Base-by-base conservation (phyloP, 2,797 vertebrate genomes). In the Percopsis omiscomaycus region DNA sequence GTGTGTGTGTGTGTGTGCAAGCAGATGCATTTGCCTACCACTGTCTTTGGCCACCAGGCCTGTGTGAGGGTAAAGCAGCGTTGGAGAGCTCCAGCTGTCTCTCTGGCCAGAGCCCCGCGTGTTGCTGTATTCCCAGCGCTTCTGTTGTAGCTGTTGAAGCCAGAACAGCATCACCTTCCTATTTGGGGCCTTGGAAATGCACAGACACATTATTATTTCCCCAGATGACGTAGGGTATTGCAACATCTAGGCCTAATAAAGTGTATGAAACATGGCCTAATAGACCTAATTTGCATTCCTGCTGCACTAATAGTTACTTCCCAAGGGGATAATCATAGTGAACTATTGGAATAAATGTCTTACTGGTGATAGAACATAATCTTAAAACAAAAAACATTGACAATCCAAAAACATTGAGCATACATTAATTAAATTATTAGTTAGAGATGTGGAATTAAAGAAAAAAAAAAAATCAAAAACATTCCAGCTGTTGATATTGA, bases 101-200 rank as follows among this genome's bases (percentile, higher is more conserved):
- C 95, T 88, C 59, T 93, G 91, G 0, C 91, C 91, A 0, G 83
- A 82, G 0, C 93, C 92, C 0, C 92, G 85, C 1, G 86, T 91
- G 82, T 93, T 98, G 78, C 95, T 96, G 71, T 94, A 96, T 47
- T 99, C 98, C 97, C 97, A 99, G 5, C 98, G 92, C 69, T 96
- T 98, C 91, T 99, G 97, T 70, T 99, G 97, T 37, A 99, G 88
- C 78, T 99, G 94, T 80, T 98, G 96, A 1, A 99, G 91, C 98
- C 98, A 99, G 83, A 92, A 98, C 1, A 93, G 93, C 96, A 97
- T 99, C 78, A 93, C 93, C 82, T 96, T 95, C 27, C 86, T 93
- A 50, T 86, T 97, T 0, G 95, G 93, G 2, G 98, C 97, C 98
- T 99, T 3, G 51, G 28, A 54, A 13, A 58, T 11, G 53, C 37